These are phyloP conservation scores for Ariolimax columbianus DNA, from an alignment of 2,888 invertebrate genomes.

Conservation along the genomic window DNA sequence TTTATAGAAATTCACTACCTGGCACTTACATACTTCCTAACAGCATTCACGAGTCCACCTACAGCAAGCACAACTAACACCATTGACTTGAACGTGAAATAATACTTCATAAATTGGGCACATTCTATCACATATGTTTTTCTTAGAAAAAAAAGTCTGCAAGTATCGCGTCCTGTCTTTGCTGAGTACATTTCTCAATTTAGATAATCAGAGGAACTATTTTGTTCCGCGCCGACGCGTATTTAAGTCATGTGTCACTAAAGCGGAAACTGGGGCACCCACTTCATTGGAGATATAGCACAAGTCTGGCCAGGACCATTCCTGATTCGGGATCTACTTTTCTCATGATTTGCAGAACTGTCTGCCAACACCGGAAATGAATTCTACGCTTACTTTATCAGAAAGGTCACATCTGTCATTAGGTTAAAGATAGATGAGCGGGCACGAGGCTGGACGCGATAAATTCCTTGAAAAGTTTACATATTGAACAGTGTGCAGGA, in stretches of 20 bases:
- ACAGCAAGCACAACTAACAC: too few relatives aligned
- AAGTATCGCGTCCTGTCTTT: background rate
- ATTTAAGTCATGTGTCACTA: constrained; percentile 9
- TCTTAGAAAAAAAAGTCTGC: background rate
- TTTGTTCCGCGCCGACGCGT: background rate
- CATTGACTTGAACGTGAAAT: too few relatives aligned
- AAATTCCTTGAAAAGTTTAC: too few relatives aligned
- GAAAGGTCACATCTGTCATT: background rate
- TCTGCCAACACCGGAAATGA: background rate
- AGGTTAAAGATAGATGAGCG: background rate
- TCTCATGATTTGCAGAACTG: background rate
- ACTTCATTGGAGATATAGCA: constrained; percentile 8
- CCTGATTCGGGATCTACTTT: background rate
- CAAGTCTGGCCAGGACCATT: background rate
- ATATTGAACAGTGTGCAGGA: too few relatives aligned
- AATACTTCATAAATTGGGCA: background rate
- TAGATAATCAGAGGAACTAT: background rate
- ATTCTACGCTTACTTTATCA: constrained; percentile 11
- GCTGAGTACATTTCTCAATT: background rate
- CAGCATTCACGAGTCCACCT: too few relatives aligned
- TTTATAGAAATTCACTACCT: too few relatives aligned
- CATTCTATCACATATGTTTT: background rate
- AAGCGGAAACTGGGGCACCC: background rate
- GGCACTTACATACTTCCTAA: too few relatives aligned
- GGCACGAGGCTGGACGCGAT: background rate